These are phyloP conservation scores for Trachymyrmex septentrionalis DNA, from an alignment of 1,140 invertebrate species.

Conservation along the genomic window DNA sequence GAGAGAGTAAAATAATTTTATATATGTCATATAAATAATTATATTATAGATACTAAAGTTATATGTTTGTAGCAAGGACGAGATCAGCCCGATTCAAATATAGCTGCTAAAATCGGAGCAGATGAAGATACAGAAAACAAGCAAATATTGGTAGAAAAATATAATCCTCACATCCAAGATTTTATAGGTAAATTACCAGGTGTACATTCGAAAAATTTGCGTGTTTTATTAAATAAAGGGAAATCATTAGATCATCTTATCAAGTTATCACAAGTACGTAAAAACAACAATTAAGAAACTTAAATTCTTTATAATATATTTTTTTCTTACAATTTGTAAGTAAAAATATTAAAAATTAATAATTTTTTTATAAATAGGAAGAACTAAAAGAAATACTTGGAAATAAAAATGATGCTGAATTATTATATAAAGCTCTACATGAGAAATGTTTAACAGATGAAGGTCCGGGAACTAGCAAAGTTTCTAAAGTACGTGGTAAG, in stretches of 20 bases:
- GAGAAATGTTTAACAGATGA: constrained; percentile 86
- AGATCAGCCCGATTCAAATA: constrained; percentile 91
- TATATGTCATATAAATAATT: too few relatives aligned
- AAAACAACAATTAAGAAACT: not conserved
- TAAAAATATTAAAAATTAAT: constrained; percentile 41
- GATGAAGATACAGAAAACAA: constrained; percentile 88
- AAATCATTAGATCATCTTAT: constrained; percentile 91
- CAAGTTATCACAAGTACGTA: constrained; percentile 87
- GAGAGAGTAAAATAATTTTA: too few relatives aligned
- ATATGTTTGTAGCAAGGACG: constrained; percentile 89
- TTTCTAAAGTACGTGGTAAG: constrained; percentile 79
- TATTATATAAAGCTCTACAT: constrained; percentile 89
- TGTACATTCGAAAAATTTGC: constrained; percentile 95
- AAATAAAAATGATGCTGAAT: constrained; percentile 89
- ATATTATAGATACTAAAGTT: constrained; percentile 4
- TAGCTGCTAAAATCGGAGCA: constrained; percentile 90
- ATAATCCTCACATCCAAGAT: constrained; percentile 93
- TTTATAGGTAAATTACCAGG: constrained; percentile 97
- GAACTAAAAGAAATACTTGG: constrained; percentile 90
- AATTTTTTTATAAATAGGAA: constrained; percentile 83
- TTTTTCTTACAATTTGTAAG: constrained; percentile 22
- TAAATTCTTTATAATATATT: constrained; percentile 31
- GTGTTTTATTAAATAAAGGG: constrained; percentile 92
- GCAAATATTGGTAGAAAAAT: constrained; percentile 89
- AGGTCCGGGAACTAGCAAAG: constrained; percentile 48